A percentile compares a stretch with the other conserved stretches of the same genome.
These are phyloP conservation scores for Monodelphis domestica DNA, from an alignment of 2,797 vertebrate genomes.

Conservation along the genomic window DNA sequence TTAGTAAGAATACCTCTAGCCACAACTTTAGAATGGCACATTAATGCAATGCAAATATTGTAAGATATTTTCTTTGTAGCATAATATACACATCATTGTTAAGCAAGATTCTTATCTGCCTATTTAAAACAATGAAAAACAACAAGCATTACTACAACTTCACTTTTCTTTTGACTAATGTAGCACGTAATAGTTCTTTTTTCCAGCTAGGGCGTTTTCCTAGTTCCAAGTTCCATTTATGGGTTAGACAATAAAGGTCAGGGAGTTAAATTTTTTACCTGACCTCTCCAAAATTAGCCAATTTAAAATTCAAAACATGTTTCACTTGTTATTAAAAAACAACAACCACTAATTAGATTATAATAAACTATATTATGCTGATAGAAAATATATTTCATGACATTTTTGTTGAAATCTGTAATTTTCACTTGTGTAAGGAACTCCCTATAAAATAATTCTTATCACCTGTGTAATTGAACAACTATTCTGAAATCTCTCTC, in stretches of 20 bases:
- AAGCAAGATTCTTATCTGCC: conserved; percentile 29
- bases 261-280: background rate
- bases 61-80: conserved; percentile 18
- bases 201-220: background rate
- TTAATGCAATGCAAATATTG: conserved; percentile 25
- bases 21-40: conserved; percentile 27
- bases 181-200: background rate
- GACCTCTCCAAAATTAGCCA: conserved; percentile 1
- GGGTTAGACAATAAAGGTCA: background rate
- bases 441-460: background rate
- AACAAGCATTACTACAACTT: background rate
- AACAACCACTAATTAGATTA: background rate
- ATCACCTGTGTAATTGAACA: background rate
- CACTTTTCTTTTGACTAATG: conserved; percentile 5
- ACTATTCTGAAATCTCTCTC: background rate
- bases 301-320: conserved; percentile 32
- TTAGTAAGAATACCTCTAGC: conserved; percentile 15
- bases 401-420: background rate
- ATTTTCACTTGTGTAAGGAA: background rate
- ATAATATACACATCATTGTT: background rate
- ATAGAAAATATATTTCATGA: background rate
- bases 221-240: background rate
- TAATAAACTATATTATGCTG: background rate
- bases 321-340: background rate
- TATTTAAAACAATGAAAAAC: conserved; percentile 14